Evolutionary conservation across 1,140 invertebrate species (phyloP).

Genomic region (Atta colombica): DNA sequence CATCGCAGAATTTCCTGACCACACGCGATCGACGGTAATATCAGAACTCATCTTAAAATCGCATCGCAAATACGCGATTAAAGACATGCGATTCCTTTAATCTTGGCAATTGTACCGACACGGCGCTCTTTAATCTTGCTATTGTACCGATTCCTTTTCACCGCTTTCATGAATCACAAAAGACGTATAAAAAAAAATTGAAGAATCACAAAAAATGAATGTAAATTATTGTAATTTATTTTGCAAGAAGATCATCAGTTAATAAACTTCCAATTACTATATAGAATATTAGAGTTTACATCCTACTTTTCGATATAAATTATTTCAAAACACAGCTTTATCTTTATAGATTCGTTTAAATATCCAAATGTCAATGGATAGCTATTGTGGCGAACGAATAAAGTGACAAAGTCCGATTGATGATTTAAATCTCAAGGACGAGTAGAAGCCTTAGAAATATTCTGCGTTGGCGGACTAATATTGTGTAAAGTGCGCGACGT

Average conservation of each 20-base stretch:
- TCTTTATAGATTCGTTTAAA: neutral
- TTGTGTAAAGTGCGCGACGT: slow-evolving; percentile 45
- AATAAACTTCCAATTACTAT: neutral
- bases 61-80: neutral
- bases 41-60: slow-evolving; percentile 6
- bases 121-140: neutral
- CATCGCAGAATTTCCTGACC: slow-evolving; percentile 19
- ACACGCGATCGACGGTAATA: slow-evolving; percentile 5
- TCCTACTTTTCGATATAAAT: neutral
- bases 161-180: neutral
- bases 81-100: slow-evolving; percentile 15
- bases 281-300: slow-evolving; percentile 4
- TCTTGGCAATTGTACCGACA: neutral
- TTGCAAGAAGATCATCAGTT: neutral
- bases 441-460: slow-evolving; percentile 58
- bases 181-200: neutral
- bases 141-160: neutral
- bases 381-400: slow-evolving; percentile 7
- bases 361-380: slow-evolving; percentile 1
- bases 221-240: slow-evolving; percentile 3
- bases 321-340: neutral
- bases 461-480: slow-evolving; percentile 62
- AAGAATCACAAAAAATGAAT: neutral
- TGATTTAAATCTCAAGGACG: slow-evolving; percentile 52
- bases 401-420: slow-evolving; percentile 16